Evolutionary conservation across 2,888 invertebrate genomes (phyloP).

Genomic region (Chloromyia formosa): DNA sequence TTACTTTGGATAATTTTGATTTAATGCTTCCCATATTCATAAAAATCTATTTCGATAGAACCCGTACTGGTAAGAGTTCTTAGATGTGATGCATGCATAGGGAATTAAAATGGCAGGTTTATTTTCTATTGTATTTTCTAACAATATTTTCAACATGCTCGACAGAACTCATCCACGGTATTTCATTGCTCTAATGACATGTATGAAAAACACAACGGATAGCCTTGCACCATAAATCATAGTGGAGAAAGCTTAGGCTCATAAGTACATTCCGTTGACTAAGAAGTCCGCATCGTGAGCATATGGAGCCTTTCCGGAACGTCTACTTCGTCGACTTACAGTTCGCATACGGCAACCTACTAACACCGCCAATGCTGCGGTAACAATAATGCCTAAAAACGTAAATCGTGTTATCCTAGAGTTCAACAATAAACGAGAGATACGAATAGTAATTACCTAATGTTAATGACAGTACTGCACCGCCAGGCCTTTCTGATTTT

Average conservation of each 20-base stretch:
- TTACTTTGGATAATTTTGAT: too few relatives aligned
- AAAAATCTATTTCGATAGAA: too few relatives aligned
- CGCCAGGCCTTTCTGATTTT: constrained; percentile 75
- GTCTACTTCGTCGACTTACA: constrained; percentile 75
- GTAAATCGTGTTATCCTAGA: neutral
- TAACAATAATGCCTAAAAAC: constrained; percentile 76
- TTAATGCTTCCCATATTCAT: too few relatives aligned
- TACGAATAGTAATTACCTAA: constrained; percentile 66
- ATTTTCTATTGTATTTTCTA: too few relatives aligned
- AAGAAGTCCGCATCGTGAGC: constrained; percentile 96
- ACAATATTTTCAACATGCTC: too few relatives aligned
- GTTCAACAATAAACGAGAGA: too few relatives aligned
- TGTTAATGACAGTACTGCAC: constrained; percentile 81
- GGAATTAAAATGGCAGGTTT: too few relatives aligned
- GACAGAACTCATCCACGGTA: too few relatives aligned
- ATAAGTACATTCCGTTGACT: constrained; percentile 98
- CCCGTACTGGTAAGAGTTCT: too few relatives aligned
- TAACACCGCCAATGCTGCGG: constrained; percentile 80
- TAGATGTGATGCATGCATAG: too few relatives aligned
- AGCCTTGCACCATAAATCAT: neutral
- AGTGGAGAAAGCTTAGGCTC: constrained; percentile 57
- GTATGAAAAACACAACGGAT: too few relatives aligned
- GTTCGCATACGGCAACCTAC: constrained; percentile 85
- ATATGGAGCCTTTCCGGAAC: constrained; percentile 81
- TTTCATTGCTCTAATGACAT: too few relatives aligned